Evolutionary conservation across 1,140 invertebrate species (phyloP), one percentile per base, ranked within the genome.

Genomic region (Bombus waltoni): DNA sequence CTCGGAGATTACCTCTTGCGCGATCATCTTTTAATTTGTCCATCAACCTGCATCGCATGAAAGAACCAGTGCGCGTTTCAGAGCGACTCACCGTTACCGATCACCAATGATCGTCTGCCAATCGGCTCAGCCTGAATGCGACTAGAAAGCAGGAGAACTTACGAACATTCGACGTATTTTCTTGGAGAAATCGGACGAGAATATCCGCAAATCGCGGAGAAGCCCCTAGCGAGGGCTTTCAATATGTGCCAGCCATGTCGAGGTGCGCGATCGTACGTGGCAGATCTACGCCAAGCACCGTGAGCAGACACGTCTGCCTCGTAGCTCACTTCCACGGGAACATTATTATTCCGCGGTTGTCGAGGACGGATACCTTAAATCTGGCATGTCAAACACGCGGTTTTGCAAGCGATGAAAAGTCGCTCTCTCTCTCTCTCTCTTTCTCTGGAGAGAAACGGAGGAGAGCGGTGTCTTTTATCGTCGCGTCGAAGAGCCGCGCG

Each of bases 321-420:
- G 89, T 76, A 62, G 80, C 71, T 88, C 77, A 82, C 73, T 78
- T 81, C 70, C 81, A 38, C 70, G 32, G 11, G 35, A 70, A 68
- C 53, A 68, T 91, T 91, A 85, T 90, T 89, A 91, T 91, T 88
- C 90, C 68, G 81, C 75, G 71, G 71, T 62, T 89, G 89, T 90
- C 84, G 87, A 62, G 32, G 38, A 32, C 79, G 86, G 85, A 90
- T 90, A 89, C 90, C 87, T 91, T 87, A 90, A 90, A 91, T 90
- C 89, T 86, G 85, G 81, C 81, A 87, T 87, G 85, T 89, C 90
- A 87, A 91, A 91, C 82, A 83, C 73, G 25, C 87, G 65, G 74
- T 80, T 72, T 81, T 44, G 74, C 83, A n/a, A 59, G 18, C 83
- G 66, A 75, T 57, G 86, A 83, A 76, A 78, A 62, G 47, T 25